Percentiles rank a stretch among this genome's conserved stretches.
Evolutionary conservation across 2,888 invertebrate genomes (phyloP).

Genomic region (Gymnoscelis rufifasciata): DNA sequence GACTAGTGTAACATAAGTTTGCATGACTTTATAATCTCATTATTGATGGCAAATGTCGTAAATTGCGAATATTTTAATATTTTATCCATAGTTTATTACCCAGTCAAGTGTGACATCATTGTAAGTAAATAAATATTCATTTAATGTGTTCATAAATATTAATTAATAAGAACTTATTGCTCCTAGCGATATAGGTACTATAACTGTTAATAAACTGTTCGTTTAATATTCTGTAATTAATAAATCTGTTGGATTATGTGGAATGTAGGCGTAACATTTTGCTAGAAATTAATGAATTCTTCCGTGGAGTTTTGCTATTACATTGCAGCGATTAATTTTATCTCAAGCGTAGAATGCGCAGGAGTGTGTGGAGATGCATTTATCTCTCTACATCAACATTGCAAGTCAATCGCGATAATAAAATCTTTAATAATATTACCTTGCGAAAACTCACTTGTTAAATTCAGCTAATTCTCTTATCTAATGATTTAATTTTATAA

Average conservation of each 20-base stretch:
- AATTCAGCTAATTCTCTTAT: too few relatives aligned
- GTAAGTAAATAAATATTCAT: conserved; percentile 11
- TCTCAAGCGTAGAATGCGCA: conserved; percentile 42
- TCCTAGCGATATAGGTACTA: conserved; percentile 39
- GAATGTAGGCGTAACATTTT: conserved; percentile 63
- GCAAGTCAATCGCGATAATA: too few relatives aligned
- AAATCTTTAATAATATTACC: too few relatives aligned
- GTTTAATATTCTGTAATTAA: conserved; percentile 58
- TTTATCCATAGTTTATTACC: neutral
- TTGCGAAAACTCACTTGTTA: too few relatives aligned
- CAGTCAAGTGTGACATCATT: neutral
- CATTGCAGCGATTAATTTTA: conserved; percentile 74
- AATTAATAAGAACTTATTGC: conserved; percentile 16
- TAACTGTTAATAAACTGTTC: conserved; percentile 8
- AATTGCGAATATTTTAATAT: too few relatives aligned
- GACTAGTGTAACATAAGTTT: too few relatives aligned
- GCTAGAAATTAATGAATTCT: conserved; percentile 75
- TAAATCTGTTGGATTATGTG: conserved; percentile 68
- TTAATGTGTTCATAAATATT: conserved; percentile 16
- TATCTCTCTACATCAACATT: neutral
- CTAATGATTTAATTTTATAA: too few relatives aligned
- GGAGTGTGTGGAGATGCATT: conserved; percentile 9
- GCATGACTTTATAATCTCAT: too few relatives aligned
- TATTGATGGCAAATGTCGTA: too few relatives aligned
- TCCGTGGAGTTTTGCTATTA: conserved; percentile 70